Evolutionary conservation across 1,140 invertebrate species (phyloP).

Genomic region (Capitella teleta): DNA sequence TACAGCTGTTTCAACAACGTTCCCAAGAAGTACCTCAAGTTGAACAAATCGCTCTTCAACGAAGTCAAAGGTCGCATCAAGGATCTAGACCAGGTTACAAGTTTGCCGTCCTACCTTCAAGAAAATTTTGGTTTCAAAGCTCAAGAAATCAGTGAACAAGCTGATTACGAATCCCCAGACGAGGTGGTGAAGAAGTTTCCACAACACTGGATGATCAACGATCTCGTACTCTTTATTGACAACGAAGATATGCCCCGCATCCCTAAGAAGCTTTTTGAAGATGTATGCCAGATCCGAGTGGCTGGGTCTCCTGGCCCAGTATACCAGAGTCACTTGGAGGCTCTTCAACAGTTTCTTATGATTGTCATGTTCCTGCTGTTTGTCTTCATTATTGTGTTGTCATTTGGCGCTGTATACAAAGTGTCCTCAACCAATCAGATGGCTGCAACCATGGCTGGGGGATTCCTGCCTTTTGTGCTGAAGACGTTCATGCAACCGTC

Average conservation of each 20-base stretch:
- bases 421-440: conserved; percentile 39
- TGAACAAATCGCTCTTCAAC: conserved; percentile 32
- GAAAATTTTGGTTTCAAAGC: conserved; percentile 25
- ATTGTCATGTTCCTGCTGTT: conserved; percentile 36
- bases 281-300: conserved; percentile 30
- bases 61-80: conserved; percentile 34
- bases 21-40: conserved; percentile 35
- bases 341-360: conserved; percentile 34
- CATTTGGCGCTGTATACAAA: conserved; percentile 33
- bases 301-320: conserved; percentile 36
- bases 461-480: conserved; percentile 36
- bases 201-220: conserved; percentile 28
- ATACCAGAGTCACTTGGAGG: conserved; percentile 30
- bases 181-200: conserved; percentile 23
- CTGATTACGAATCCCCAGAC: conserved; percentile 11
- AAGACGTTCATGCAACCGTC: conserved; percentile 14
- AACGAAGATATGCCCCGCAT: conserved; percentile 35
- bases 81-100: conserved; percentile 31
- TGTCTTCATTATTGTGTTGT: conserved; percentile 38
- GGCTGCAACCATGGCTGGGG: conserved; percentile 33
- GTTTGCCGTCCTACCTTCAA: conserved; percentile 30
- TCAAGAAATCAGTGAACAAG: conserved; percentile 11
- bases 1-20: conserved; percentile 39
- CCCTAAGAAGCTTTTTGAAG: conserved; percentile 30
- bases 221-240: conserved; percentile 34